Conservation (phyloP, 2,888 invertebrate genomes). For the Trissonchulus sp. region DNA sequence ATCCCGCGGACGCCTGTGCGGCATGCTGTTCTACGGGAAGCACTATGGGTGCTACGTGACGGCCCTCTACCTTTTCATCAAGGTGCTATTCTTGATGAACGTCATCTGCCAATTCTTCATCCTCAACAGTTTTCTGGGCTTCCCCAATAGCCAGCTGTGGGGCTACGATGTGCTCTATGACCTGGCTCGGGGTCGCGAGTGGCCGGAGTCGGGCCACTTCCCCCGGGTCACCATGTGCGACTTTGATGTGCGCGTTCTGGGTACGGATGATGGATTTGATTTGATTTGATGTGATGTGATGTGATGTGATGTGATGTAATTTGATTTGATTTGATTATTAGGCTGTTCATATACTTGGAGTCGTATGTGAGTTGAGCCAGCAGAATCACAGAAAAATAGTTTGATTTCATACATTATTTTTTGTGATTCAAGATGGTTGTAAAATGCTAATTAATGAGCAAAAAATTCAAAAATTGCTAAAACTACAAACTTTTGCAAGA, state of each 20-base stretch:
- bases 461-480: too few species aligned
- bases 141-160: slow-evolving; percentile 50
- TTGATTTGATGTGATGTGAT: too few species aligned
- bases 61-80: slow-evolving; percentile 47
- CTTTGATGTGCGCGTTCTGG: slow-evolving; percentile 54
- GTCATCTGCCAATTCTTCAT: slow-evolving; percentile 50
- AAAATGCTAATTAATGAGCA: too few species aligned
- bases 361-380: too few species aligned
- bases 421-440: too few species aligned
- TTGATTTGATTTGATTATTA: too few species aligned
- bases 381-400: too few species aligned
- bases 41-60: slow-evolving; percentile 49
- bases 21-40: slow-evolving; percentile 44
- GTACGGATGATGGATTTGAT: too few species aligned
- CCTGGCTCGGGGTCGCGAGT: slow-evolving; percentile 45
- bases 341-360: too few species aligned
- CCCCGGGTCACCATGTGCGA: slow-evolving; percentile 54
- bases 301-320: too few species aligned
- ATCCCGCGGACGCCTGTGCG: slow-evolving; percentile 51
- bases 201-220: slow-evolving; percentile 51
- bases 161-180: slow-evolving; percentile 50
- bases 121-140: slow-evolving; percentile 51
- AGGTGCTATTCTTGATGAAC: slow-evolving; percentile 47
- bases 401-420: too few species aligned
- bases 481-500: too few species aligned